Evolutionary conservation across 2,888 invertebrate genomes (phyloP), one percentile per base, ranked within the genome.

Genomic region (Isoperla grammatica): DNA sequence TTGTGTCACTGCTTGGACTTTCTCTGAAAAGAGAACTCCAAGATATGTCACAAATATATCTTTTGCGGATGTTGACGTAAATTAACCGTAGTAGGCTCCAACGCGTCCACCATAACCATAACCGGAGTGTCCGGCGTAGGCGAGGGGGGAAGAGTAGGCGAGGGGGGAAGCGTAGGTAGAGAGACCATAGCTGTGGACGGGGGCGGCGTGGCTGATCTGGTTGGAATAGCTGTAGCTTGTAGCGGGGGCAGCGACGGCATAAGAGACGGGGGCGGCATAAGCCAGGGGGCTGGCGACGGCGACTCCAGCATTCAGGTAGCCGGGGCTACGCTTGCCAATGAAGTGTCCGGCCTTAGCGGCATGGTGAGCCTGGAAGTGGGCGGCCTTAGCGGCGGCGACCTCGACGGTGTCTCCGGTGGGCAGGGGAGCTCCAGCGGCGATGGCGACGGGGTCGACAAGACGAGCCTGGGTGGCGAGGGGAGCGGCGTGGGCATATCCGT

Each of bases 381-480:
- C 78, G 49, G 75, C 74, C 69, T 78, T 80, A 59, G 80, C 82
- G 45, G 78, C 76, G 55, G 79, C 76, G 1, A 78, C 77, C 68
- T 78, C 79, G 35, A 74, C 74, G 2, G 78, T 77, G 57, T 61
- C 61, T 13, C 39, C 56, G 45, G 60, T 63, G 63, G 67, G 68
- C 40, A 79, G 56, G 56, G 56, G 20, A 29, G 48, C 48, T 29
- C 57, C 57, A 11, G 20, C 48, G 37, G 57, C 48, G 39, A 46
- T 48, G 48, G 48, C 48, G 48, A 57, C 57, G 48, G 48, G 46
- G 57, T 57, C 48, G 29, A 59, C 50, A 5, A 56, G 59, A 54
- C 22, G 57, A 29, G 64, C 65, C 20, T 73, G 69, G 8, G 29
- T 6, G 29, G 8, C 29, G 29, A 29, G 29, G 4, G 5, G 5